Base-by-base conservation (phyloP, 2,113 vertebrate species). In the Odontophorus gujanensis region DNA sequence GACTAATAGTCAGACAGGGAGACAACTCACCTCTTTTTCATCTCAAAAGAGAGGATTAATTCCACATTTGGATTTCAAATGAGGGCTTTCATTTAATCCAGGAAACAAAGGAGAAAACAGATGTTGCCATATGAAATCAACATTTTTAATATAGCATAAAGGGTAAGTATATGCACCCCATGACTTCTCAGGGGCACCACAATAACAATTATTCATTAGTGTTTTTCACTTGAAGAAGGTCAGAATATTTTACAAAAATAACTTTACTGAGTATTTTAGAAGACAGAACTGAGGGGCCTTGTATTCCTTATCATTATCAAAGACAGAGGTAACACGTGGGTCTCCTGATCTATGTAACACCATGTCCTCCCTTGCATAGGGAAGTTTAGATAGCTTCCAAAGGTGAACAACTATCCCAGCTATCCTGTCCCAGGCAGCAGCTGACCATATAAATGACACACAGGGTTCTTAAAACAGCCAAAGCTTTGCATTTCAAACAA, bases 91-190 rank as follows among this genome's bases (percentile, higher is more conserved):
- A 77, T 85, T 87, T 77, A 89, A 28, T 61, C 28, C 3, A 6
- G 71, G 34, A 89, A 95, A 85, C 50, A 91, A 92, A 89, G 71
- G 38, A 94, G 30, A 71, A 87, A 91, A 91, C 67, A 92, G 61
- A 80, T 48, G 63, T 85, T 91, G 30, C 28, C 34, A 85, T 1
- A 2, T 65, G 71, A 86, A 94, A 84, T n/a, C 32, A 85, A 8
- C 8, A 21, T 40, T 91, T 85, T 77, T 85, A 38, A 76, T 87
- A 51, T 14, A 67, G 50, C n/a, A 24, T 59, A 30, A 92, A 65
- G 12, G 59, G 16, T 48, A 84, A 68, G 45, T 79, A 40, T 74
- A 59, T 59, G 12, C 3, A n/a, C 25, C 7, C 9, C 15, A 36
- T 82, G n/a, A 74, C 50, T 59, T 89, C 32, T 12, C 59, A 59